Base-by-base conservation (phyloP, 2,888 invertebrate species). In the Eilema griseolum region DNA sequence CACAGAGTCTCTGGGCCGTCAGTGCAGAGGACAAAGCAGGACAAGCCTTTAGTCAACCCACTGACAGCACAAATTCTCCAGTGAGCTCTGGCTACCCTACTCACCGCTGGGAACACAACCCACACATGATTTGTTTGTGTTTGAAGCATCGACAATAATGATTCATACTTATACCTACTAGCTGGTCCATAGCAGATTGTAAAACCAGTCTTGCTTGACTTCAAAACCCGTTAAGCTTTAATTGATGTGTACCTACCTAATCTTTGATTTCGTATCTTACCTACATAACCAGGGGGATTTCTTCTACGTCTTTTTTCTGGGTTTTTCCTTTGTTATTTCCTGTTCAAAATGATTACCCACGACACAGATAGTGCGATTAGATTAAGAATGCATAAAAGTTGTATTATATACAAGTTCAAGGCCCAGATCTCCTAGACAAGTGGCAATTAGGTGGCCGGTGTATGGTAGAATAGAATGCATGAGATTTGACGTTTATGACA, bases 181-280 rank as follows among this genome's bases (percentile, higher is more conserved):
- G 46, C 7, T 20, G 20, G 20, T 16, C 5, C 41, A 20, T 8
- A 52, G n/a, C 41, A 41, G 14, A 41, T 41, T 41, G 16, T 41
- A 41, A 52, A 52, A 52, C 52, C n/a, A n/a, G 52, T 52, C n/a
- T 46, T 52, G n/a, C 52, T n/a, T 52, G n/a, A n/a, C 52, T 52
- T 20, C n/a, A 20, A n/a, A 46, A 52, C 8, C n/a, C 52, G 2
- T 10, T n/a, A n/a, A 52, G 52, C 20, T 46, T n/a, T 52, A 52
- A 52, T 52, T 20, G 52, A 46, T 46, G 46, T 14, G 46, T 20
- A 41, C 20, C 0, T 20, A 41, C 20, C 0, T 46, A 52, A 52
- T 52, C 52, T 2, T 52, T n/a, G 2, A 52, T n/a, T 52, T 20
- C 52, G 10, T 52, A 52, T 52, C 52, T 52, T n/a, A 52, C n/a